Percentiles rank a stretch among this genome's conserved stretches.
These are phyloP conservation scores for Loripinus fragilis DNA, from an alignment of 2,888 invertebrate genomes.

Conservation along the genomic window DNA sequence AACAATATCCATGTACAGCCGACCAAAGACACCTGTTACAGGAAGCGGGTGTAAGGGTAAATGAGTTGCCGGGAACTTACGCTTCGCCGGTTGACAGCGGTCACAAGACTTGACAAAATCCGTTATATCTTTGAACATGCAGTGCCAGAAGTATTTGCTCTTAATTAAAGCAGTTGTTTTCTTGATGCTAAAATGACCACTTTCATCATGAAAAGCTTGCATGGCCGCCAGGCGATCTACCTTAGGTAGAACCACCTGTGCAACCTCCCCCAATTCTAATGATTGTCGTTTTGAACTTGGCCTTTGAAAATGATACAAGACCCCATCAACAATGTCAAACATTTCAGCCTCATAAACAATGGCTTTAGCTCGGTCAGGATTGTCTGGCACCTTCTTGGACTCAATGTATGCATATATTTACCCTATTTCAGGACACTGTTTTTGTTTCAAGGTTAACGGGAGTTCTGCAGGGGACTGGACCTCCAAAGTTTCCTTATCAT, in stretches of 20 bases:
- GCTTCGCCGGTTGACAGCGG: constrained; percentile 46
- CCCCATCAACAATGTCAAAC: neutral
- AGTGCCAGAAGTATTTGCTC: constrained; percentile 55
- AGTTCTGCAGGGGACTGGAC: too few relatives aligned
- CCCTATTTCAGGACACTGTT: too few relatives aligned
- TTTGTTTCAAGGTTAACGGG: too few relatives aligned
- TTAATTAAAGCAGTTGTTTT: constrained; percentile 51
- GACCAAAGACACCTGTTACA: constrained; percentile 32
- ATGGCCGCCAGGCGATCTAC: constrained; percentile 35
- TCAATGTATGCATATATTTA: too few relatives aligned
- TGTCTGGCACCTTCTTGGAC: constrained; percentile 20
- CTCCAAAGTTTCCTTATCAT: too few relatives aligned
- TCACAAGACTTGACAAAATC: constrained; percentile 48
- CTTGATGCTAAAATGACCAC: constrained; percentile 57
- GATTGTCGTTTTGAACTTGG: constrained; percentile 4
- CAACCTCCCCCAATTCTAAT: constrained; percentile 1
- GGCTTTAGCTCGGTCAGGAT: neutral
- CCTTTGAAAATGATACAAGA: constrained; percentile 7
- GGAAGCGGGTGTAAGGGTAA: constrained; percentile 32
- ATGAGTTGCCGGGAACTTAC: constrained; percentile 18
- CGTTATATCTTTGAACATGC: constrained; percentile 51
- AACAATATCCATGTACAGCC: constrained; percentile 54
- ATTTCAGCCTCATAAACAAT: constrained; percentile 8
- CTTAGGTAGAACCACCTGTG: constrained; percentile 24
- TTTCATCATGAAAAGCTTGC: constrained; percentile 47